Evolutionary conservation across 1,140 invertebrate genomes (phyloP), one percentile per base, ranked within the genome.

Genomic region (Bombus superbus): DNA sequence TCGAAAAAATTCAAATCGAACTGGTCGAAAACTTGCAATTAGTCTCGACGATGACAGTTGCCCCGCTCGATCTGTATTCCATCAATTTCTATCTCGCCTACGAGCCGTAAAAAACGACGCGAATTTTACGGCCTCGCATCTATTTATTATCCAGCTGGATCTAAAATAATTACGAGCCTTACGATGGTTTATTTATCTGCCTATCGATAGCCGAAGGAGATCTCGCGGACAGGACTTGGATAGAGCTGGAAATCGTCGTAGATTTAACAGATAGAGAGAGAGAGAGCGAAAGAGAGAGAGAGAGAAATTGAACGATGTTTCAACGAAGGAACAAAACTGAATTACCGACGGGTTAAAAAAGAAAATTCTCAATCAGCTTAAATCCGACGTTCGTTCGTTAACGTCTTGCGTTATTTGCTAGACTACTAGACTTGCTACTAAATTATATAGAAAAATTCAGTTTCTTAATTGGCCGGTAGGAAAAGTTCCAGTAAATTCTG

Each of bases 381-480:
- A 59, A 40, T 3, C 32, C 35, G 10, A 32, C 3, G 28, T 35
- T 47, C n/a, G 1, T 32, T 25, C 18, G 35, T 44, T 13, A 44
- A 25, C 40, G 15, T 15, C 13, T 18, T 3, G 0, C 44, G 35
- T 78, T 25, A 78, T 66, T 78, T 64, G 6, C 44, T 25, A 38
- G 32, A 40, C 47, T 18, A 53, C 47, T 38, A 6, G 0, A 18
- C 1, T 6, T 15, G 3, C 15, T 15, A 15, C 4, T 1, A 5
- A 47, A 47, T 18, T 47, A 1, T 47, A 18, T 6, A 6, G 44
- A 0, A 47, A 47, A 18, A 18, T 22, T 53, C 47, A 6, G 47
- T 0, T 53, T 8, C 18, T 53, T 22, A 0, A 53, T 53, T 53
- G 0, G 0, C 6, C 15, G 1, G 47, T 8, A 0, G 5, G 15